Evolutionary conservation across 2,888 invertebrate species (phyloP).

Genomic region (Leptinotarsa tumamoca): DNA sequence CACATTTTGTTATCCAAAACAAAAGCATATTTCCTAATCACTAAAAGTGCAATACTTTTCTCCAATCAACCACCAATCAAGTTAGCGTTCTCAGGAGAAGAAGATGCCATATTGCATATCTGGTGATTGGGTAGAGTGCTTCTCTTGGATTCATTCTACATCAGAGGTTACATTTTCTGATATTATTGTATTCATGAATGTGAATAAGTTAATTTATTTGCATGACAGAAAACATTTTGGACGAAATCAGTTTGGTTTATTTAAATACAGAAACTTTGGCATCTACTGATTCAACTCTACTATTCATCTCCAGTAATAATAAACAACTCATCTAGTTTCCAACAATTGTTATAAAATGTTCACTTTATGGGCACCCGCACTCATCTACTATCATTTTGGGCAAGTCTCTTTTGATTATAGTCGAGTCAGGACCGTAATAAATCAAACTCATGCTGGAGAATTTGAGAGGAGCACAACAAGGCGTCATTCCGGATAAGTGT

Average conservation of each 20-base stretch:
- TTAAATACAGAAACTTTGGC: background rate
- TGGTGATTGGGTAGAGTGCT: too few relatives aligned
- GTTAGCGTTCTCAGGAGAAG: too few relatives aligned
- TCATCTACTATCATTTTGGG: slow-evolving; percentile 97
- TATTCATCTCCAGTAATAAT: background rate
- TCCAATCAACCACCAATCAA: too few relatives aligned
- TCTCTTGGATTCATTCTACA: too few relatives aligned
- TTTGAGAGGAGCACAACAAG: slow-evolving; percentile 92
- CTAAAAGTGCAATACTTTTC: too few relatives aligned
- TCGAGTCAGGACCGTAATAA: slow-evolving; percentile 90
- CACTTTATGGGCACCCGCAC: slow-evolving; percentile 88
- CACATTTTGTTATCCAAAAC: too few relatives aligned
- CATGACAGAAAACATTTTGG: background rate
- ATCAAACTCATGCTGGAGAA: slow-evolving; percentile 93
- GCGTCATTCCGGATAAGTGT: slow-evolving; percentile 82
- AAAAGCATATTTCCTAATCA: too few relatives aligned
- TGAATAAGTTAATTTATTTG: too few relatives aligned
- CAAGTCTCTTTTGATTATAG: slow-evolving; percentile 92
- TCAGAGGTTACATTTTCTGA: too few relatives aligned
- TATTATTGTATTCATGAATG: too few relatives aligned
- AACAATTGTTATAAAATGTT: slow-evolving; percentile 6
- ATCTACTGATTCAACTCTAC: background rate
- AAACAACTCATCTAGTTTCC: slow-evolving; percentile 1
- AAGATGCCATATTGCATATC: too few relatives aligned
- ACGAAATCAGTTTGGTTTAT: background rate